phyloP scores from a whole-genome alignment of 1,140 invertebrate species.

The Drosophila biarmipes region DNA sequence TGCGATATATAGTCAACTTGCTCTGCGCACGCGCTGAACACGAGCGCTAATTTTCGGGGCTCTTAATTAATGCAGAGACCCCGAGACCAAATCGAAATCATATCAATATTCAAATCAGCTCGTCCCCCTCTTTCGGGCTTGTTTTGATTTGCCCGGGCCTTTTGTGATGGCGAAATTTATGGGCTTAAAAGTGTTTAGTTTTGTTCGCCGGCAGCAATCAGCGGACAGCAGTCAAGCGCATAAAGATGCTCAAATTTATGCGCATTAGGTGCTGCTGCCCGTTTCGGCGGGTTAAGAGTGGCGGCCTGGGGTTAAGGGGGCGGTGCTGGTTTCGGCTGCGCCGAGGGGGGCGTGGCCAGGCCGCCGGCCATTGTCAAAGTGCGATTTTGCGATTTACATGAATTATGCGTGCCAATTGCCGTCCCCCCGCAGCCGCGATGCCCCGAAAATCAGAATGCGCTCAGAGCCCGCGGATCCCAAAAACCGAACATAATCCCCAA shows the following conservation, averaged over 20 bases:
- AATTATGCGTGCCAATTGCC: conserved; percentile 36
- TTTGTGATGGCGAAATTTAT: conserved; percentile 54
- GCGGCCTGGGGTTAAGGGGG: neutral
- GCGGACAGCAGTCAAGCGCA: conserved; percentile 36
- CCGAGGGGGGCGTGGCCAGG: conserved; percentile 3
- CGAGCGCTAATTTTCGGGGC: conserved; percentile 45
- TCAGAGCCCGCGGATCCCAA: neutral
- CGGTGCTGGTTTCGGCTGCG: no score
- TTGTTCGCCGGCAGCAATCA: conserved; percentile 51
- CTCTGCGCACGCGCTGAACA: conserved; percentile 47
- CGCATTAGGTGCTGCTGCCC: conserved; percentile 25
- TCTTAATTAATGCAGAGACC: conserved; percentile 47
- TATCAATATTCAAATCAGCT: conserved; percentile 55
- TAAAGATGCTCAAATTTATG: conserved; percentile 53
- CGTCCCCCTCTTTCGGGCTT: neutral
- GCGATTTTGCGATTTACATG: conserved; percentile 45
- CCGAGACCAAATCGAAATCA: conserved; percentile 43
- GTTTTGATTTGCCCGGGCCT: conserved; percentile 9
- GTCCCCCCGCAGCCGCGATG: neutral
- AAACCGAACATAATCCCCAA: conserved; percentile 1
- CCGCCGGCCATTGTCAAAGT: conserved; percentile 34
- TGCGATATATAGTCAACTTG: conserved; percentile 15
- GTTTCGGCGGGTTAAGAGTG: conserved; percentile 6
- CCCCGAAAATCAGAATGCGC: conserved; percentile 12
- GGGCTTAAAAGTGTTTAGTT: conserved; percentile 60